Evolutionary conservation across 2,888 invertebrate species (phyloP).

Genomic region (Philopedon plagiatum): DNA sequence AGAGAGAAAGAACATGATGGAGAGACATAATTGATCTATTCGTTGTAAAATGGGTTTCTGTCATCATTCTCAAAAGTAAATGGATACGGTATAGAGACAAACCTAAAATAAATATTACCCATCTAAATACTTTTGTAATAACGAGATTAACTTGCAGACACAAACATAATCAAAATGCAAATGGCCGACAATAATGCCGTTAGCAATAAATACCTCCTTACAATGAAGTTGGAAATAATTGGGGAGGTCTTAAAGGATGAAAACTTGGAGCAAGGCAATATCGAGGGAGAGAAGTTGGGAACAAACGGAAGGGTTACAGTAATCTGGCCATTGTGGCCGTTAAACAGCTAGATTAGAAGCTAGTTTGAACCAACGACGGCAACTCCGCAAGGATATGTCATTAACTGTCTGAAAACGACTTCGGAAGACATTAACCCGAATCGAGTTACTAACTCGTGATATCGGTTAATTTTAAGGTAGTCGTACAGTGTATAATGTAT

Average conservation of each 20-base stretch:
- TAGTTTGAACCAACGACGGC: slow-evolving; percentile 61
- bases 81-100: too few relatives aligned
- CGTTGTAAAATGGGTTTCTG: too few relatives aligned
- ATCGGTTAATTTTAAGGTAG: slow-evolving; percentile 13
- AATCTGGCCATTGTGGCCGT: slow-evolving; percentile 62
- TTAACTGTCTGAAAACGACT: slow-evolving; percentile 57
- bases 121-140: slow-evolving; percentile 24
- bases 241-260: slow-evolving; percentile 46
- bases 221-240: slow-evolving; percentile 48
- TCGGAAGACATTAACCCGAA: slow-evolving; percentile 24
- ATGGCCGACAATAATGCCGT: slow-evolving; percentile 39
- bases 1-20: too few relatives aligned
- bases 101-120: neutral
- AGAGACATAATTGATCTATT: too few relatives aligned
- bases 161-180: slow-evolving; percentile 46
- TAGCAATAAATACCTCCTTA: slow-evolving; percentile 49
- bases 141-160: slow-evolving; percentile 32
- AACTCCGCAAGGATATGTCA: slow-evolving; percentile 57
- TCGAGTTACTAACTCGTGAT: slow-evolving; percentile 7
- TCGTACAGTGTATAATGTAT: too few relatives aligned
- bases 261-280: slow-evolving; percentile 45
- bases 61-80: too few relatives aligned
- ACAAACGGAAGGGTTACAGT: slow-evolving; percentile 61
- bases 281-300: slow-evolving; percentile 43
- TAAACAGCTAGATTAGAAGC: slow-evolving; percentile 62